Base-by-base conservation (phyloP, 1,140 invertebrate species). In the Dolichoris vasculosae region DNA sequence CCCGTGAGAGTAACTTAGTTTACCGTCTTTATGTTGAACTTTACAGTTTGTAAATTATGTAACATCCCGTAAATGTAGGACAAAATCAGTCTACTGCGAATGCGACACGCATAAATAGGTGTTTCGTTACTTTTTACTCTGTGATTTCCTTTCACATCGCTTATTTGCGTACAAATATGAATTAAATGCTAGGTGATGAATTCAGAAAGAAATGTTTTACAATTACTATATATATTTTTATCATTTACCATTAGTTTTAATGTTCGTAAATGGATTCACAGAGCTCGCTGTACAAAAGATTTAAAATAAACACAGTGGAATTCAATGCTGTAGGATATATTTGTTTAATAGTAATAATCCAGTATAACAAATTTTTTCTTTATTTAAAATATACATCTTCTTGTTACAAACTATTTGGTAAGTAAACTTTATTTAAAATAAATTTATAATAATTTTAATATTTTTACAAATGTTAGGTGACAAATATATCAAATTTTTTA, bases 261-360 rank as follows among this genome's bases (percentile, higher is more conserved):
- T 87, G 86, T 88, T 88, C 89, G 85, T 89, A 88, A 76, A 88
- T 69, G 87, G 86, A 89, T 86, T 89, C 87, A 88, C 89, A 90
- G 88, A 91, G 89, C 88, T 90, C 89, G 88, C 89, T 91, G 90
- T 90, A 91, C 89, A 91, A 89, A 91, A 89, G 85, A 89, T 89
- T 87, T 78, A 84, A 86, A 91, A 91, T 89, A 89, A 90, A 90
- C 86, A 89, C 88, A 88, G 89, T 90, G 86, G 85, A 90, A 90
- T 90, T 89, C 77, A 87, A 88, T 80, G 76, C 76, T 84, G 51
- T 83, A 85, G 78, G 84, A 38, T 48, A 77, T 82, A 17, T 77
- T 78, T 82, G 46, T 82, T 82, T 75, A 69, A 69, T 78, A 78
- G 75, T 20, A 17, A 81, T 63, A 32, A 73, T 77, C 73, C 76